These are phyloP conservation scores for Amphipoea oculea DNA, from an alignment of 2,888 invertebrate species.

Conservation along the genomic window DNA sequence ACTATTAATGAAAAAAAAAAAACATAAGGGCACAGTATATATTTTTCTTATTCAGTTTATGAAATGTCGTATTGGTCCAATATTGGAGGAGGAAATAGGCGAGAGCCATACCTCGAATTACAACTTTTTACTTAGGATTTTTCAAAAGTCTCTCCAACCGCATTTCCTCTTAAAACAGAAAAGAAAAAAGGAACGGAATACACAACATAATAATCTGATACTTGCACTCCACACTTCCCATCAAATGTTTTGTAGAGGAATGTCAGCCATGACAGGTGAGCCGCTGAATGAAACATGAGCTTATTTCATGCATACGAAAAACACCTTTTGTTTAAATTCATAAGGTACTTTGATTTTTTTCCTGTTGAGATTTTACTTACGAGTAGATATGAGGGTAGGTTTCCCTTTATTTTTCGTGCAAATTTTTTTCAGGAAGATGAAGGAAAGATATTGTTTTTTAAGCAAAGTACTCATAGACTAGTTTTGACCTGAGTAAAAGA, in stretches of 20 bases:
- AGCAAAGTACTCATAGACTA: background rate
- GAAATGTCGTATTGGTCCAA: too few species aligned
- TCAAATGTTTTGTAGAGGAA: slow-evolving; percentile 19
- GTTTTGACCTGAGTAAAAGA: background rate
- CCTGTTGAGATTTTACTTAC: slow-evolving; percentile 14
- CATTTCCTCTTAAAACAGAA: background rate
- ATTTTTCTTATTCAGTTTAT: too few species aligned
- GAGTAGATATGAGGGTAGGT: background rate
- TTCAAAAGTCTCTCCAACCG: too few species aligned
- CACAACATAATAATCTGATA: slow-evolving; percentile 16
- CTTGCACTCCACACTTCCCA: slow-evolving; percentile 5
- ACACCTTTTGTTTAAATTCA: slow-evolving; percentile 51
- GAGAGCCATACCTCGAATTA: too few species aligned
- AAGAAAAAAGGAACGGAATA: background rate
- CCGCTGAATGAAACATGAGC: slow-evolving; percentile 57
- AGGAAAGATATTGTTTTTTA: background rate
- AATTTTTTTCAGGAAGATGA: background rate
- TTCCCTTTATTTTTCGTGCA: background rate
- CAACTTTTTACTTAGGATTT: too few species aligned
- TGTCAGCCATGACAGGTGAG: slow-evolving; percentile 33
- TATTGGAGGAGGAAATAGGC: too few species aligned
- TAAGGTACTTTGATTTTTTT: slow-evolving; percentile 42
- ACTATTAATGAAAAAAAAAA: too few species aligned
- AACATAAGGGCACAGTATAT: too few species aligned
- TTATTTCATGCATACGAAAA: slow-evolving; percentile 51